These are phyloP conservation scores for Oostethus manadensis DNA, from an alignment of 2,113 vertebrate genomes.

Conservation along the genomic window DNA sequence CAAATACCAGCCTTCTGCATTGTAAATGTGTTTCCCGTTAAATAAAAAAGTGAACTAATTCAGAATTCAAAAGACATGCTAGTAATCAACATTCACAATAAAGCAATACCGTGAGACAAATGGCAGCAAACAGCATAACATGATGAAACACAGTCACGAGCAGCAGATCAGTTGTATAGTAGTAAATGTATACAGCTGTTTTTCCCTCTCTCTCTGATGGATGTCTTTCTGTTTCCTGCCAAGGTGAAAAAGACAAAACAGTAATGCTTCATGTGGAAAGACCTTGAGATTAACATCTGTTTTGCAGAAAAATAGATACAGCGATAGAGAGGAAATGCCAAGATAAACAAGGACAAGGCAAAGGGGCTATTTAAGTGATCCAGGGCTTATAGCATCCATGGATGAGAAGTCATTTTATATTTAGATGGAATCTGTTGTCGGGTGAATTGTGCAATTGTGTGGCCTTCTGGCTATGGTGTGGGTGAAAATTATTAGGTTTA, in stretches of 20 bases:
- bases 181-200: background rate
- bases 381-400: background rate
- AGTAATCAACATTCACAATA: background rate
- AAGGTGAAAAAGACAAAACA: conserved; percentile 30
- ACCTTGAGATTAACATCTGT: conserved; percentile 27
- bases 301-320: background rate
- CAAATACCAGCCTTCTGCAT: background rate
- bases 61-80: background rate
- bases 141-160: background rate
- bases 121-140: background rate
- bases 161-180: background rate
- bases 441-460: background rate
- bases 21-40: background rate
- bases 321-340: background rate
- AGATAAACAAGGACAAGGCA: conserved; percentile 1
- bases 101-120: background rate
- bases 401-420: background rate
- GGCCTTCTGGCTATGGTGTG: too few relatives aligned
- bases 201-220: conserved; percentile 6
- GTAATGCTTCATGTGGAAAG: conserved; percentile 12
- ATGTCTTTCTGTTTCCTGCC: conserved; percentile 11
- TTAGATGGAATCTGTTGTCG: background rate
- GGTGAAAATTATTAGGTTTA: too few relatives aligned
- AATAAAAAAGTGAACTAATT: background rate
- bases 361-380: background rate